Base-by-base conservation (phyloP, 2,113 vertebrate genomes). In the Halichoerus grypus region DNA sequence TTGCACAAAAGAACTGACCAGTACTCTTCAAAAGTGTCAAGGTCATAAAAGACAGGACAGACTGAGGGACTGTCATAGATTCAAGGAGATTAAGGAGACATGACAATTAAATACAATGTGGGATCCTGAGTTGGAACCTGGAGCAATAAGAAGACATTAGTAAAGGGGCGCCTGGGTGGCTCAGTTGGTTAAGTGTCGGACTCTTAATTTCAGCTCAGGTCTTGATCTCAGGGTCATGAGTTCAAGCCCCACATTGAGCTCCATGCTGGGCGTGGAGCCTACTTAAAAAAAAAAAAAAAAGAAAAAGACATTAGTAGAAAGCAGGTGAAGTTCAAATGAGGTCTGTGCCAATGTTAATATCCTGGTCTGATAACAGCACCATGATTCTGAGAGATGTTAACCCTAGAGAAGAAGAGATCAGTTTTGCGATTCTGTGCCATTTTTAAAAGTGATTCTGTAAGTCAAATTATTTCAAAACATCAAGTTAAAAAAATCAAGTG, bases 401-500 rank as follows among this genome's bases (percentile, higher is more conserved):
- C 36, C 21, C 59, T 26, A 14, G 36, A 15, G 67, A 77, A 72
- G 24, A 24, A 53, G 36, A 85, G 21, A 85, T 2, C 28, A 65
- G 61, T 59, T 72, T 26, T 79, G 26, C 10, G 76, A 92, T 49
- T 91, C 55, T 81, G n/a, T 69, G 28, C 3, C 65, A 46, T 46
- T 71, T 91, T 81, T 4, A 81, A 74, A 90, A 59, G 33, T 24
- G 12, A 46, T 24, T 77, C 92, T 92, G 4, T 72, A 86, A 42
- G 49, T 36, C 39, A 74, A 83, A 95, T 74, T 46, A 74, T 93
- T 95, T n/a, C n/a, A 83, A 96, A 95, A 79, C 42, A 79, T 18
- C n/a, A 59, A 61, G 36, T 79, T 69, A 18, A 92, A 81, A 81
- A 79, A 85, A n/a, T 42, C 24, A 90, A 22, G 53, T 28, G 5